Evolutionary conservation across 2,797 vertebrate species (phyloP).

Genomic region (Channallabes apus): DNA sequence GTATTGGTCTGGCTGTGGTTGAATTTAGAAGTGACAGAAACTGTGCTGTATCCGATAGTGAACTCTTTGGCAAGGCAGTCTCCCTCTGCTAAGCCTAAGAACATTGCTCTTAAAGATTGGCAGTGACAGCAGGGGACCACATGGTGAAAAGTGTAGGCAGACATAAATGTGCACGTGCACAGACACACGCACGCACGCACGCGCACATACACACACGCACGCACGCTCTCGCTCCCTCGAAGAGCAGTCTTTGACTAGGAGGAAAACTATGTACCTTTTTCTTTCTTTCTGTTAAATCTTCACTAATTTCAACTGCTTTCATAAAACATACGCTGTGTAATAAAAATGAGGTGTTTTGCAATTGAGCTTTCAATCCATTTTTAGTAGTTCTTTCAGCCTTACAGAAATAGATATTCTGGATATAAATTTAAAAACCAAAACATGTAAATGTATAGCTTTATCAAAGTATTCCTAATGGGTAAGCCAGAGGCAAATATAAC

Average conservation of each 20-base stretch:
- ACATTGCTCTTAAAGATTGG: slow-evolving; percentile 8
- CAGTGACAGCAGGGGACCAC: slow-evolving; percentile 23
- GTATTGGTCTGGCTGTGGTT: neutral
- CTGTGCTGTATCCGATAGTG: neutral
- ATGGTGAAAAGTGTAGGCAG: neutral
- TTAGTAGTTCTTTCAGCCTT: no score
- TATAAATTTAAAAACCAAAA: no score
- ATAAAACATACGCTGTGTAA: neutral
- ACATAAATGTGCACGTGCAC: neutral
- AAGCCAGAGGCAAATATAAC: no score
- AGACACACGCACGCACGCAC: neutral
- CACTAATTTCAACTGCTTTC: neutral
- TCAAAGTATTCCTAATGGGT: no score
- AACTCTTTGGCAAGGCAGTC: neutral
- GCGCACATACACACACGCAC: neutral
- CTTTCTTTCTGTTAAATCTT: neutral
- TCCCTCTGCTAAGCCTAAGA: neutral
- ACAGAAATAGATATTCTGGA: no score
- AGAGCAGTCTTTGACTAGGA: neutral
- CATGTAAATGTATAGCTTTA: no score
- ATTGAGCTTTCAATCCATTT: no score
- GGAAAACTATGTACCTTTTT: neutral
- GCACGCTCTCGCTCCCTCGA: no score
- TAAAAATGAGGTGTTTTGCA: neutral
- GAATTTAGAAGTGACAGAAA: neutral